Evolutionary conservation across 2,113 vertebrate genomes (phyloP).

Genomic region (Grammomys surdaster): DNA sequence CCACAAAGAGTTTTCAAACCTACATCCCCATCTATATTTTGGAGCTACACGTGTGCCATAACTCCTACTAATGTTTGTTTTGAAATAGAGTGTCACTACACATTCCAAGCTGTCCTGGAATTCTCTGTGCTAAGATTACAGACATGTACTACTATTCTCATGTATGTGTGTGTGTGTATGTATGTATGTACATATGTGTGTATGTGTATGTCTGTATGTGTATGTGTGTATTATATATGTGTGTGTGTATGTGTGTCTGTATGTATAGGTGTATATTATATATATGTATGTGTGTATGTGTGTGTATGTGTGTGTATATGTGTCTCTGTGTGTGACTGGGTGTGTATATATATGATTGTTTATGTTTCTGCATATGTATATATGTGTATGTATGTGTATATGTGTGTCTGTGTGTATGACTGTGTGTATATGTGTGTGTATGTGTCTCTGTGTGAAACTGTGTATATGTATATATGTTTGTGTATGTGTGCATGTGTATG

Average conservation of each 20-base stretch:
- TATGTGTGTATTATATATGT: not conserved
- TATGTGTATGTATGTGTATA: no score
- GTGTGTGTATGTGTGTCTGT: no score
- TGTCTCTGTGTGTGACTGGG: no score
- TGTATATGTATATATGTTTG: no score
- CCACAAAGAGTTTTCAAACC: not conserved
- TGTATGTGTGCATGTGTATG: rapidly evolving
- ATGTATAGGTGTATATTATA: no score
- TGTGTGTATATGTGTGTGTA: no score
- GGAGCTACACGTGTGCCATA: not conserved
- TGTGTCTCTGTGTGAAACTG: no score
- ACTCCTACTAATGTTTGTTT: not conserved
- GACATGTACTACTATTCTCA: not conserved
- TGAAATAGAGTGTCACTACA: not conserved
- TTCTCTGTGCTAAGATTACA: not conserved
- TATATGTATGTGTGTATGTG: no score
- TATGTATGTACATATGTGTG: not conserved
- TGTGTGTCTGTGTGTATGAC: no score
- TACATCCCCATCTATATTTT: not conserved
- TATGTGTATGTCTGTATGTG: not conserved
- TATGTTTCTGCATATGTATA: no score
- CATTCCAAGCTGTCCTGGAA: not conserved
- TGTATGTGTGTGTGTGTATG: not conserved
- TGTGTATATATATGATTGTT: no score
- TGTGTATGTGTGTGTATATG: no score